These are phyloP conservation scores for Sebastes itinus DNA, from an alignment of 2,797 vertebrate genomes.

Conservation along the genomic window DNA sequence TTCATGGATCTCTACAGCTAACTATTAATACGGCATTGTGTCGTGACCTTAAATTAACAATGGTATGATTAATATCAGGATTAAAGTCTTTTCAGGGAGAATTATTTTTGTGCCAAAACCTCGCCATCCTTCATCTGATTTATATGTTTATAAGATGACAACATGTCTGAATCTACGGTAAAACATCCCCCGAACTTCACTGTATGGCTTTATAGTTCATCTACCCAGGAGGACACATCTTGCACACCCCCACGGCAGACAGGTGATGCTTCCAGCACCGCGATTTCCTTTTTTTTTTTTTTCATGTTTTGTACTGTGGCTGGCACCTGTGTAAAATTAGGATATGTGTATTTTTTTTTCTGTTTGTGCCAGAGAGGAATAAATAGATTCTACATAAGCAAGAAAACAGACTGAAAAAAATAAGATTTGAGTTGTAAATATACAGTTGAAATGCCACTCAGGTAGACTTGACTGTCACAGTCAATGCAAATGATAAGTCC, in stretches of 20 bases:
- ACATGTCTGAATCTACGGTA: conserved; percentile 26
- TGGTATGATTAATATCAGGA: conserved; percentile 19
- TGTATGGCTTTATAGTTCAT: conserved; percentile 66
- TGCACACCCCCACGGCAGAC: conserved; percentile 9
- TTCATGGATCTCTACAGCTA: conserved; percentile 11
- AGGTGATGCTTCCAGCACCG: conserved; percentile 4
- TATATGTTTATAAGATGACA: conserved; percentile 3
- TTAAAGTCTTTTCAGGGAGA: conserved; percentile 7
- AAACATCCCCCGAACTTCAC: conserved; percentile 12
- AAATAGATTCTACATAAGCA: conserved; percentile 24
- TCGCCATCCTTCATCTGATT: conserved; percentile 13
- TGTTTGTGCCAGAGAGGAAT: conserved; percentile 2
- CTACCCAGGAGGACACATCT: conserved; percentile 20
- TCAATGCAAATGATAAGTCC: conserved; percentile 69
- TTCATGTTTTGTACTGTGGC: conserved; percentile 10
- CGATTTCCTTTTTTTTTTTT: neutral
- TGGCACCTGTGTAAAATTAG: conserved; percentile 19
- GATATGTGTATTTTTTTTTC: conserved; percentile 32
- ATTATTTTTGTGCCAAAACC: neutral
- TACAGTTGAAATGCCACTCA: conserved; percentile 56
- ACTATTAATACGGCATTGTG: conserved; percentile 14
- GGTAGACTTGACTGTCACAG: conserved; percentile 55
- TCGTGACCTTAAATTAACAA: conserved; percentile 13
- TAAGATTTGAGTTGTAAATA: conserved; percentile 15
- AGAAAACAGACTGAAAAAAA: conserved; percentile 21